Base-by-base conservation (phyloP, 2,113 vertebrate genomes). In the Pimephales promelas region DNA sequence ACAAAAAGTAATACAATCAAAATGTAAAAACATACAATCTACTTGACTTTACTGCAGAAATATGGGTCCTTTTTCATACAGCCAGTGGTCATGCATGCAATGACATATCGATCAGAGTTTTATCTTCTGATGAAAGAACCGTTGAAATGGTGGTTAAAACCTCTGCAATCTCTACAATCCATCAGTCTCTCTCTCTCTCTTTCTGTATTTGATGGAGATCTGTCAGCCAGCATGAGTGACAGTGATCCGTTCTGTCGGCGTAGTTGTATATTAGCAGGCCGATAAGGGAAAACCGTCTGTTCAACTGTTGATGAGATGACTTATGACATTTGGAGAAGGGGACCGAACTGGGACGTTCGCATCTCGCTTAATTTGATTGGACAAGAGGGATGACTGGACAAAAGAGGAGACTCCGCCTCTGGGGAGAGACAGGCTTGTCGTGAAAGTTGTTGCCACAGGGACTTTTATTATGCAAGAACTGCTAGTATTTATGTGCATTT, bases 271-370 rank as follows among this genome's bases (percentile, higher is more conserved):
- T 59, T 70, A 43, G 80, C 45, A 54, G 31, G 61, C 56, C 28
- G 54, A 78, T 26, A 26, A 87, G 62, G 28, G 45, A 74, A 73
- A 52, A 82, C 28, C 10, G 20, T 77, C 54, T 78, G 72, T 54
- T 86, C 54, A 68, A 14, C 66, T 80, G 52, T 56, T 75, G 61
- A 87, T 18, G 28, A 54, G 76, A 83, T 84, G 61, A 79, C 18
- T 5, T 82, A 28, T 85, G 88, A 89, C 88, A 84, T 66, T 56
- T 79, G 75, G 62, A 59, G 34, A 64, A 40, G 64, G 47, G 9
- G 24, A 82, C 43, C 40, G 40, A 66, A 59, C n/a, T 14, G 36
- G 45, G 73, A 56, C 43, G 11, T 86, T 74, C 56, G 3, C 70
- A 24, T 81, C 57, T 34, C 10, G 14, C 36, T 20, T 75, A 74